Evolutionary conservation across 2,888 invertebrate genomes (phyloP).

Genomic region (Parnassius smintheus): DNA sequence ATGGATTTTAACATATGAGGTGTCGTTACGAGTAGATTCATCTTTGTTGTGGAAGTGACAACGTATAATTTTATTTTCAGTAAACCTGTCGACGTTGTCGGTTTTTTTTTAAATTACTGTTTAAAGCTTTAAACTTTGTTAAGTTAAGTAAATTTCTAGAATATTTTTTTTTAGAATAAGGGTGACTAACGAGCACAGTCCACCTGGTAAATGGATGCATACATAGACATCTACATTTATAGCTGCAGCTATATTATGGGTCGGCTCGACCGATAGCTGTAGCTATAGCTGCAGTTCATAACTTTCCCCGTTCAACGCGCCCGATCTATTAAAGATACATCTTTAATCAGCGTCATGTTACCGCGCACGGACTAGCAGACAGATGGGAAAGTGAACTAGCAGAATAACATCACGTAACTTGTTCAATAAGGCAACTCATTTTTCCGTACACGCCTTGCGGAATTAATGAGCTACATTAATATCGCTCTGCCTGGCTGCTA

Average conservation of each 20-base stretch:
- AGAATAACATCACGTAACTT: not conserved
- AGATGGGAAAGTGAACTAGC: not conserved
- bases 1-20: too few species aligned
- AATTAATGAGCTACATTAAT: not conserved
- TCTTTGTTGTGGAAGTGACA: too few species aligned
- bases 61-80: too few species aligned
- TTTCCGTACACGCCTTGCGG: constrained; percentile 2
- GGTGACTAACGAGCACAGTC: too few species aligned
- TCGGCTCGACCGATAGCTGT: too few species aligned
- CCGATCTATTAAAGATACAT: not conserved
- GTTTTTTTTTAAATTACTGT: too few species aligned
- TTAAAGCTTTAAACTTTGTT: too few species aligned
- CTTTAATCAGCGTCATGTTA: not conserved
- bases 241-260: not conserved
- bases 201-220: too few species aligned
- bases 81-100: too few species aligned
- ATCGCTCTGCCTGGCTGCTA: not conserved
- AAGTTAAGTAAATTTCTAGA: too few species aligned
- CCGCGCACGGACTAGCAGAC: not conserved
- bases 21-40: too few species aligned
- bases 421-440: not conserved
- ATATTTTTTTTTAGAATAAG: not conserved
- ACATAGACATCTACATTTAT: too few species aligned
- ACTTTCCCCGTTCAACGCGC: not conserved
- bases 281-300: not conserved